Evolutionary conservation across 1,140 invertebrate genomes (phyloP).

Genomic region (Dufourea novaeangliae): DNA sequence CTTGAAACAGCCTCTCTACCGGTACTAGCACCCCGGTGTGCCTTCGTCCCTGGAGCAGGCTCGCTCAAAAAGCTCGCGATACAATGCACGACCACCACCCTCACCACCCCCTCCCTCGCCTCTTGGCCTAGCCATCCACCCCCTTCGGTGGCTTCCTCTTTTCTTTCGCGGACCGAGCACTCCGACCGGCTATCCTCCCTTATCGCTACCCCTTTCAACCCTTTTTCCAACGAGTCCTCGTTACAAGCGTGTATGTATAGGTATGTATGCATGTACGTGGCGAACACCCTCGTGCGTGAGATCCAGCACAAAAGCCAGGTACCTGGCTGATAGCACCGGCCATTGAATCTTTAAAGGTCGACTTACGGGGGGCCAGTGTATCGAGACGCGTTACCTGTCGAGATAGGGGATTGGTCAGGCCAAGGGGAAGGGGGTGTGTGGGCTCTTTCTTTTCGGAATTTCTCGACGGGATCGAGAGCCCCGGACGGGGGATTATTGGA

Average conservation of each 20-base stretch:
- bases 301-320: constrained; percentile 51
- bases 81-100: constrained; percentile 67
- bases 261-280: constrained; percentile 3
- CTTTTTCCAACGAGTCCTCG: constrained; percentile 51
- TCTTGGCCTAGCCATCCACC: constrained; percentile 45
- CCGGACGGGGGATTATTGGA: neutral
- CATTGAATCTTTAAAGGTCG: constrained; percentile 63
- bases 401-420: neutral
- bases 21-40: constrained; percentile 41
- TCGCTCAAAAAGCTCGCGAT: constrained; percentile 81
- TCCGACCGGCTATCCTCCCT: constrained; percentile 55
- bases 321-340: constrained; percentile 45
- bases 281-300: constrained; percentile 5
- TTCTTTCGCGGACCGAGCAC: constrained; percentile 61
- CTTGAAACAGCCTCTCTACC: constrained; percentile 57
- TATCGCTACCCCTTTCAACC: constrained; percentile 66
- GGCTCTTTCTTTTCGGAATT: neutral
- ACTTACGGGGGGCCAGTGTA: constrained; percentile 20
- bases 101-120: neutral
- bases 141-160: constrained; percentile 38
- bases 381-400: constrained; percentile 16
- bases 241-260: neutral
- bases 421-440: too few species aligned
- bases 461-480: too few species aligned
- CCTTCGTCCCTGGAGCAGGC: constrained; percentile 63